A percentile compares a stretch with the other conserved stretches of the same genome.
phyloP scores from a whole-genome alignment of 1,140 invertebrate species.

The Apis laboriosa region DNA sequence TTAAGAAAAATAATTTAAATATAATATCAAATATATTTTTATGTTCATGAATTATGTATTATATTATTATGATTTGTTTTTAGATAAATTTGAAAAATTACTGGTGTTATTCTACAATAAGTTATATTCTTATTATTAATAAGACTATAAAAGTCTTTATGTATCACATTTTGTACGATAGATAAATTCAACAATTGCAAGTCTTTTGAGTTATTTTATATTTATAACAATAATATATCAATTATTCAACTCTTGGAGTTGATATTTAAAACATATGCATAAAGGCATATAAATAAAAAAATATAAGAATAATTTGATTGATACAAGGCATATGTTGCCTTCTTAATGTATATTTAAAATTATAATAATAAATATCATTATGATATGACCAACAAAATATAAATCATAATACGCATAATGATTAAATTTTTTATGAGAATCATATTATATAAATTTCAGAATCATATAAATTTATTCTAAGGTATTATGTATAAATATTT shows the following conservation, averaged over 20 bases:
- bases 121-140: constrained; percentile 30
- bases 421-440: background rate
- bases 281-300: constrained; percentile 44
- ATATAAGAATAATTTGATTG: constrained; percentile 13
- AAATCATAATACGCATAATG: constrained; percentile 48
- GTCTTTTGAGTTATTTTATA: constrained; percentile 47
- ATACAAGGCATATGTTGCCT: background rate
- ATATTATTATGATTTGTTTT: background rate
- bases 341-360: background rate
- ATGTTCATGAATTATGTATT: background rate
- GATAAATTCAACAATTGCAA: constrained; percentile 45
- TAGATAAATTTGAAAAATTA: constrained; percentile 13
- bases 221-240: constrained; percentile 45
- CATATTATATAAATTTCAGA: background rate
- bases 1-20: background rate
- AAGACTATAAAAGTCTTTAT: constrained; percentile 51
- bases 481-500: background rate
- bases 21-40: background rate
- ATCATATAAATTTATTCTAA: background rate
- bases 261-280: constrained; percentile 32
- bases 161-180: constrained; percentile 58
- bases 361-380: background rate
- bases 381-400: constrained; percentile 27
- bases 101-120: constrained; percentile 62
- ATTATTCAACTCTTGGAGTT: constrained; percentile 59